phyloP scores from a whole-genome alignment of 2,888 invertebrate species.

The Acrobasis consociella region DNA sequence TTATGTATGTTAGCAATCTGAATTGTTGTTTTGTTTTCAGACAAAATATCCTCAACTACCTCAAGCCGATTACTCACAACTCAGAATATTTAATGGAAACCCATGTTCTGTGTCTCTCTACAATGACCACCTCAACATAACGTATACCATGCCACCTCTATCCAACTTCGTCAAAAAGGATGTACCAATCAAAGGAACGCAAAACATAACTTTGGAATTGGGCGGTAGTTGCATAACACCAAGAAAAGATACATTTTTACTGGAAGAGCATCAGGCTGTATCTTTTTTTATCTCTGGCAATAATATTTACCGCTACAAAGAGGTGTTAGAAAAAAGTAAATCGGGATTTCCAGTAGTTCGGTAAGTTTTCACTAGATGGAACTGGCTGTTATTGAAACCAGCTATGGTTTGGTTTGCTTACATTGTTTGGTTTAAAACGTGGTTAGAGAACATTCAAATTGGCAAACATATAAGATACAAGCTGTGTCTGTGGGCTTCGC shows the following conservation, averaged over 20 bases:
- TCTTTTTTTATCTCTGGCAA: slow-evolving; percentile 57
- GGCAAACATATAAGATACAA: too few relatives aligned
- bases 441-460: too few relatives aligned
- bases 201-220: slow-evolving; percentile 43
- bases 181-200: slow-evolving; percentile 39
- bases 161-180: slow-evolving; percentile 52
- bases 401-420: too few relatives aligned
- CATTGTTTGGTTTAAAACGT: too few relatives aligned
- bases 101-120: slow-evolving; percentile 73
- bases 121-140: slow-evolving; percentile 62
- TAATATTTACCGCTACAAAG: slow-evolving; percentile 51
- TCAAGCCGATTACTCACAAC: slow-evolving; percentile 75
- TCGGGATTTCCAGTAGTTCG: slow-evolving; percentile 81
- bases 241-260: slow-evolving; percentile 42
- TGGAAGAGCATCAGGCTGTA: slow-evolving; percentile 58
- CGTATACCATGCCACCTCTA: slow-evolving; percentile 54
- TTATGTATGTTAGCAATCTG: too few relatives aligned
- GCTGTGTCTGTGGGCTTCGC: too few relatives aligned
- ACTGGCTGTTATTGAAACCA: too few relatives aligned
- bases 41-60: slow-evolving; percentile 81
- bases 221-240: slow-evolving; percentile 50
- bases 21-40: slow-evolving; percentile 23
- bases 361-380: slow-evolving; percentile 48
- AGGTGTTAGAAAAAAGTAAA: slow-evolving; percentile 79
- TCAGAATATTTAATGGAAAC: slow-evolving; percentile 84